Evolutionary conservation across 2,797 vertebrate genomes (phyloP).

Genomic region (Amazona finschi): DNA sequence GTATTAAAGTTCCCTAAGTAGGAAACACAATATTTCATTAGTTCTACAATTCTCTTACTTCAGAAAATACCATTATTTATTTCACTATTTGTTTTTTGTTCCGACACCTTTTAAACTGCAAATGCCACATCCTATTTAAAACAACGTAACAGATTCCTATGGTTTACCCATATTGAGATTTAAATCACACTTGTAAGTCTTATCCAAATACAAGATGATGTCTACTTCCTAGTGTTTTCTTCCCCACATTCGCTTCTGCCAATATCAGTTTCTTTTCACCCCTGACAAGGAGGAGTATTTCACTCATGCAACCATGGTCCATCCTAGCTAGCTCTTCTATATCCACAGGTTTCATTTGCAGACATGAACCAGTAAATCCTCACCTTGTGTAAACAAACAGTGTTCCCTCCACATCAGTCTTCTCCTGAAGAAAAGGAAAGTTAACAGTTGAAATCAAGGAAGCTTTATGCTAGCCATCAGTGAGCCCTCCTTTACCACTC

Average conservation of each 20-base stretch:
- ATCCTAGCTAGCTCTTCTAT: neutral
- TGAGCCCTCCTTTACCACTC: neutral
- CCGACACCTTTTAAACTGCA: neutral
- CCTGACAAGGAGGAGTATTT: neutral
- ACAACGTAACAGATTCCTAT: neutral
- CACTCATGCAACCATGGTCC: neutral
- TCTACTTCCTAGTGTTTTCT: neutral
- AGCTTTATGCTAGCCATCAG: neutral
- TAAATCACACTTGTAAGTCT: conserved; percentile 2
- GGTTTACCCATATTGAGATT: neutral
- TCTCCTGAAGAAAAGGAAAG: conserved; percentile 82
- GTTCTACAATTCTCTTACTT: neutral
- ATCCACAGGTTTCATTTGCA: neutral
- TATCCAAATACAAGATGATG: neutral
- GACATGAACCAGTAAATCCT: conserved; percentile 5
- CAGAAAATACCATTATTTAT: neutral
- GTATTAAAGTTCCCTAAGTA: neutral
- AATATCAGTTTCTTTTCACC: conserved; percentile 4
- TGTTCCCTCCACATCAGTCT: conserved; percentile 95
- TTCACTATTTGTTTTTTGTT: neutral
- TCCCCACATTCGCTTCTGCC: neutral
- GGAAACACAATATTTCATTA: neutral
- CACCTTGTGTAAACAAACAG: conserved; percentile 97
- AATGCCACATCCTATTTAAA: neutral
- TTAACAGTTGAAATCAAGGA: neutral